These are phyloP conservation scores for Sturmia bella DNA, from an alignment of 2,888 invertebrate genomes.

Conservation along the genomic window DNA sequence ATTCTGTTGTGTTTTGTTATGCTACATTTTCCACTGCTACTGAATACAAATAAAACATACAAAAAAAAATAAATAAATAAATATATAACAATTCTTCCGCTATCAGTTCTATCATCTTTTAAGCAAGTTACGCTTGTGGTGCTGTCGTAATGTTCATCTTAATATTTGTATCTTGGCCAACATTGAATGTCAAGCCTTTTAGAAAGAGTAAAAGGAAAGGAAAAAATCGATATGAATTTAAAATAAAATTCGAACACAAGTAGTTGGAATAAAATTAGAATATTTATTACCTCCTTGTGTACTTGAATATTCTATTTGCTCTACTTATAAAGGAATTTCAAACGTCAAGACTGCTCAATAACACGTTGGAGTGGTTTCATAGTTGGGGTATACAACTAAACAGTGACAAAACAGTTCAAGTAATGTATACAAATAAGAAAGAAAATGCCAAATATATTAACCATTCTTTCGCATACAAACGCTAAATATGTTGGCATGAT, in stretches of 20 bases:
- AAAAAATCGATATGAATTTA: constrained; percentile 60
- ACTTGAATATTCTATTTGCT: too few relatives aligned
- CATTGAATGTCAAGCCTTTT: constrained; percentile 59
- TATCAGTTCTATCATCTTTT: background rate
- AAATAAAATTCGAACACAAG: constrained; percentile 38
- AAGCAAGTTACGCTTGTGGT: background rate
- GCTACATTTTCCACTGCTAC: constrained; percentile 23
- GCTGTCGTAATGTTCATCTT: constrained; percentile 6
- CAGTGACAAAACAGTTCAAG: too few relatives aligned
- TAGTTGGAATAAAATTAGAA: background rate
- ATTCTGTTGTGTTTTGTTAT: constrained; percentile 23
- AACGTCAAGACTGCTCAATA: too few relatives aligned
- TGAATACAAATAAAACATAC: background rate
- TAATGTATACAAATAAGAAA: too few relatives aligned
- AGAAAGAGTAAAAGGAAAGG: constrained; percentile 17
- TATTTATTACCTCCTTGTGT: too few relatives aligned
- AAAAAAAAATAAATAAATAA: constrained; percentile 22
- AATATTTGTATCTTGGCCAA: constrained; percentile 56
- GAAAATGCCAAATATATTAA: too few relatives aligned
- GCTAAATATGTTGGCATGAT: too few relatives aligned
- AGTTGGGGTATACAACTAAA: too few relatives aligned
- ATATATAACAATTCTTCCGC: constrained; percentile 9
- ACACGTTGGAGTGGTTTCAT: too few relatives aligned
- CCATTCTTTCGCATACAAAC: too few relatives aligned
- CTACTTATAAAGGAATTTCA: too few relatives aligned